These are phyloP conservation scores for Crocuta crocuta DNA, from an alignment of 2,113 vertebrate genomes.

Conservation along the genomic window DNA sequence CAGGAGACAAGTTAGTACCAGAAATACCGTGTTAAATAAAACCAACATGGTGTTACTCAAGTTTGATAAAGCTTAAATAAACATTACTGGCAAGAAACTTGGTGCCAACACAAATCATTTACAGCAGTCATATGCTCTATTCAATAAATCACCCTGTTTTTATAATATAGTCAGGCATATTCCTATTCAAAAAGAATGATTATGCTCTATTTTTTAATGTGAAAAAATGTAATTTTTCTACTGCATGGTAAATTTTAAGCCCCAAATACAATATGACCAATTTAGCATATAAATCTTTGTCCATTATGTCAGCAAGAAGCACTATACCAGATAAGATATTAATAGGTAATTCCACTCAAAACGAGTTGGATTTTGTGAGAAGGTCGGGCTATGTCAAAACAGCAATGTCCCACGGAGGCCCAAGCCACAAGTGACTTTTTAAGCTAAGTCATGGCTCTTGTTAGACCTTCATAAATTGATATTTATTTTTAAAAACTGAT, in stretches of 20 bases:
- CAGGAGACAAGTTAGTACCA: slow-evolving; percentile 13
- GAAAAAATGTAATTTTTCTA: slow-evolving; percentile 36
- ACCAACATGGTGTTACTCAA: slow-evolving; percentile 40
- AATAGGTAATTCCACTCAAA: slow-evolving; percentile 28
- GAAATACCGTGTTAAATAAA: slow-evolving; percentile 63
- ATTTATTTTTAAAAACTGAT: not conserved
- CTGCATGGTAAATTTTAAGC: not conserved
- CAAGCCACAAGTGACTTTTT: slow-evolving; percentile 49
- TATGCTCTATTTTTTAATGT: slow-evolving; percentile 47
- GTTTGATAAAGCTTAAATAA: slow-evolving; percentile 63
- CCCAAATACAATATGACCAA: slow-evolving; percentile 19
- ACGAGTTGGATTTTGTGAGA: slow-evolving; percentile 16
- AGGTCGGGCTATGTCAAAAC: not conserved
- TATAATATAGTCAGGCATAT: not conserved
- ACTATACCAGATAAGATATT: not conserved
- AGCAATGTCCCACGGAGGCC: not conserved
- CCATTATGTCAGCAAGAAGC: slow-evolving; percentile 32
- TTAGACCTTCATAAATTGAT: slow-evolving; percentile 28
- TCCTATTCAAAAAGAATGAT: slow-evolving; percentile 57
- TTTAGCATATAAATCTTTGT: not conserved
- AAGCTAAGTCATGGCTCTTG: slow-evolving; percentile 16
- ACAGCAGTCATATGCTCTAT: slow-evolving; percentile 31
- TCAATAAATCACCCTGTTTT: slow-evolving; percentile 35
- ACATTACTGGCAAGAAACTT: slow-evolving; percentile 51
- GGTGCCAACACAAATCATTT: slow-evolving; percentile 60